A percentile compares a stretch with the other conserved stretches of the same genome.
Conservation (phyloP, 2,113 vertebrate genomes). For the Promerops cafer region DNA sequence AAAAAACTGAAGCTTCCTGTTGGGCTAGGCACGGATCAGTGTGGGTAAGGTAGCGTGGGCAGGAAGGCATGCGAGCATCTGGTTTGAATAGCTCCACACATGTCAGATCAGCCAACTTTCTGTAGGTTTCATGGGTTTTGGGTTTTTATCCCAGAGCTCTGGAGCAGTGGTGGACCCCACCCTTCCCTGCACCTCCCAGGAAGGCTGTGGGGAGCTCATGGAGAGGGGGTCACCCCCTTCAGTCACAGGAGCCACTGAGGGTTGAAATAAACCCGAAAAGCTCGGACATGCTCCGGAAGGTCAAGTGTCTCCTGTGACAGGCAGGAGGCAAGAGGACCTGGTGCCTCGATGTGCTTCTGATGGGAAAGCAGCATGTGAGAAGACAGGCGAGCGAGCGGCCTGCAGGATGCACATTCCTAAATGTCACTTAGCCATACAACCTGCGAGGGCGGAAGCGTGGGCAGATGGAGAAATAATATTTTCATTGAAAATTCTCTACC, state of each 20-base stretch:
- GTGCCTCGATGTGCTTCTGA: background rate
- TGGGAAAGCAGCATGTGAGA: slow-evolving; percentile 47
- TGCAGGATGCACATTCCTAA: slow-evolving; percentile 65
- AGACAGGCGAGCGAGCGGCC: background rate
- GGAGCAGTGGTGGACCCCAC: slow-evolving; percentile 28
- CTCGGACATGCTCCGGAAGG: background rate
- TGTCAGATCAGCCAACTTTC: slow-evolving; percentile 37
- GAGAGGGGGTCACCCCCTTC: background rate
- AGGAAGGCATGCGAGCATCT: slow-evolving; percentile 67
- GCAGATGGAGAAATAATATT: slow-evolving; percentile 72
- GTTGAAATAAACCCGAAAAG: background rate
- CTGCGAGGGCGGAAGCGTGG: slow-evolving; percentile 61
- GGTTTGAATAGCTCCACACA: slow-evolving; percentile 57
- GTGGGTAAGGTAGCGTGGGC: slow-evolving; percentile 66
- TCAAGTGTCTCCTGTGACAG: slow-evolving; percentile 51
- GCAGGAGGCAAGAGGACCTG: background rate
- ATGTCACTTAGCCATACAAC: slow-evolving; percentile 65
- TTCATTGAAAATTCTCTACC: slow-evolving; percentile 67
- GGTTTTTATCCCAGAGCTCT: background rate
- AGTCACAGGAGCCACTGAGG: background rate
- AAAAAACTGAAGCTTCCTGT: slow-evolving; percentile 49
- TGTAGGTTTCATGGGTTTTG: slow-evolving; percentile 16
- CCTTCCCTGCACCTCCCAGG: slow-evolving; percentile 19
- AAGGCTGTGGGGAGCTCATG: background rate
- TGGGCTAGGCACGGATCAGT: slow-evolving; percentile 23